phyloP scores from a whole-genome alignment of 2,797 vertebrate species.

The Molossus alvarezi region DNA sequence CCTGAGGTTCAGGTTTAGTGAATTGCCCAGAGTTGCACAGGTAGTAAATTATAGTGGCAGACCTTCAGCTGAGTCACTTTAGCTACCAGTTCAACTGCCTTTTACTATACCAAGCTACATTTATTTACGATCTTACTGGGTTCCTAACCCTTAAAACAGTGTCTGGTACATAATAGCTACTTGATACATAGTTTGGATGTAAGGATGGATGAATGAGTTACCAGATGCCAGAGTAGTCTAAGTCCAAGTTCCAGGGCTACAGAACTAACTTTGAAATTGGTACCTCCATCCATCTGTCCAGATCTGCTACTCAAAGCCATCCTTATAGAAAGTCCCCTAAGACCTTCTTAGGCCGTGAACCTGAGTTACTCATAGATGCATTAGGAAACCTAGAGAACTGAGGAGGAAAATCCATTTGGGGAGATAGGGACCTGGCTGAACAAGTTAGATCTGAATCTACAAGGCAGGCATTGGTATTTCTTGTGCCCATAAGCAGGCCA shows the following conservation, averaged over 20 bases:
- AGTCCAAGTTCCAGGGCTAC: not conserved
- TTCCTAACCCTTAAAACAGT: not conserved
- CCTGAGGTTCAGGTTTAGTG: not conserved
- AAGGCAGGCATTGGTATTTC: conserved; percentile 10
- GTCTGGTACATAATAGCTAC: not conserved
- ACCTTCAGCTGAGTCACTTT: not conserved
- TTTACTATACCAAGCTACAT: not conserved
- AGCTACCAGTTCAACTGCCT: not conserved
- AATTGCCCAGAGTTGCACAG: not conserved
- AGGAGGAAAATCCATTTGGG: not conserved
- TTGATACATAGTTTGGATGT: not conserved
- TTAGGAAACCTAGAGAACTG: not conserved
- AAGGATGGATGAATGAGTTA: not conserved
- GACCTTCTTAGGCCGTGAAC: not conserved
- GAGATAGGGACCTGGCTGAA: not conserved
- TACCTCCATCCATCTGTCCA: not conserved
- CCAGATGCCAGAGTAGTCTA: not conserved
- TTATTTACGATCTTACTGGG: not conserved
- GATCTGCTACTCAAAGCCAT: not conserved
- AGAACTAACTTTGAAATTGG: not conserved
- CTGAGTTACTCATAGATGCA: not conserved
- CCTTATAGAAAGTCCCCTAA: not conserved
- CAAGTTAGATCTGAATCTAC: not conserved
- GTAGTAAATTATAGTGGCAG: not conserved
- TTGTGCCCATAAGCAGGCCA: not conserved